These are phyloP conservation scores for Pithys albifrons DNA, from an alignment of 2,113 vertebrate species.

Conservation along the genomic window DNA sequence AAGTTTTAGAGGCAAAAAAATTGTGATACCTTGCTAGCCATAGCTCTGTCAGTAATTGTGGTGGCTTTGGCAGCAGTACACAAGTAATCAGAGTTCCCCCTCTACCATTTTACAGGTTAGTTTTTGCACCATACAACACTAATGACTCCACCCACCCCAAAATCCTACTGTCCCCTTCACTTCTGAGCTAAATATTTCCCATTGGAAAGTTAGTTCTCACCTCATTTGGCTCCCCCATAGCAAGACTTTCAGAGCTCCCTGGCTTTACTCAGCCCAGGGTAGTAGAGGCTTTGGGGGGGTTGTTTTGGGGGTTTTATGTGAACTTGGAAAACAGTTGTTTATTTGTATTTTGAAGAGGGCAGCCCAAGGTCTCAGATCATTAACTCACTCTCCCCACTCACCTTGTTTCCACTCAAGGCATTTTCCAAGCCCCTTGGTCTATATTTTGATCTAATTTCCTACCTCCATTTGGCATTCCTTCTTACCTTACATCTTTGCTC, in stretches of 20 bases:
- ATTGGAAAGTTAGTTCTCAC: background rate
- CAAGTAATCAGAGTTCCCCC: background rate
- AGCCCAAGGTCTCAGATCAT: background rate
- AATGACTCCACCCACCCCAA: background rate
- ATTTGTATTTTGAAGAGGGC: background rate
- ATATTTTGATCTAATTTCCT: background rate
- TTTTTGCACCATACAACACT: background rate
- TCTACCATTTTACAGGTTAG: background rate
- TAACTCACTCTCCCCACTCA: background rate
- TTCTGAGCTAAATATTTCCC: background rate
- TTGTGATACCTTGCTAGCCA: rapidly evolving
- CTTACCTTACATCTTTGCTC: background rate
- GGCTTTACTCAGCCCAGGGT: background rate
- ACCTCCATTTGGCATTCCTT: background rate
- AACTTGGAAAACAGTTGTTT: background rate
- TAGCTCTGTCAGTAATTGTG: background rate
- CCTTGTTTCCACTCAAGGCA: background rate
- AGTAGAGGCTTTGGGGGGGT: background rate
- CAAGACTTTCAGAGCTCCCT: background rate
- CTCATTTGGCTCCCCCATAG: background rate
- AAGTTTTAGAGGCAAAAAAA: background rate
- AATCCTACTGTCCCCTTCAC: background rate
- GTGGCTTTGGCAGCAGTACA: background rate
- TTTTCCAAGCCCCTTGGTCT: background rate
- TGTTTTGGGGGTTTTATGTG: background rate